phyloP scores from a whole-genome alignment of 2,888 invertebrate genomes.

The Chelonus formosanus region DNA sequence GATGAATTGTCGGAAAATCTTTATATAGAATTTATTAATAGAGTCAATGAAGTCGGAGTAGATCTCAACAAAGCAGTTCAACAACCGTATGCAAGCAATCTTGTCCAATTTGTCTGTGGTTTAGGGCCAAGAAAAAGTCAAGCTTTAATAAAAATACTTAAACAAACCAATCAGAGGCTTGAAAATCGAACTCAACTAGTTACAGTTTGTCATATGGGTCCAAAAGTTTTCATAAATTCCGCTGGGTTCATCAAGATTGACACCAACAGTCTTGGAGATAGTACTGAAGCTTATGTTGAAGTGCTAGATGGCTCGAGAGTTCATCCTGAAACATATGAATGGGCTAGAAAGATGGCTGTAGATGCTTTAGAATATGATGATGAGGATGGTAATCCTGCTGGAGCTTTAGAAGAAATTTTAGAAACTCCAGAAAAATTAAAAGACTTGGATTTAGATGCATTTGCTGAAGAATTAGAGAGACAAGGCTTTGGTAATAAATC shows the following conservation, averaged over 20 bases:
- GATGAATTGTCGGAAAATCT: conserved; percentile 88
- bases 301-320: conserved; percentile 97
- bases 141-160: conserved; percentile 84
- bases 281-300: conserved; percentile 94
- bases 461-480: conserved; percentile 95
- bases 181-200: conserved; percentile 96
- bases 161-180: conserved; percentile 89
- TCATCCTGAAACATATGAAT: conserved; percentile 99
- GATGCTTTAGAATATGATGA: conserved; percentile 99
- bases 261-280: conserved; percentile 91
- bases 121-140: conserved; percentile 95
- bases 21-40: conserved; percentile 89
- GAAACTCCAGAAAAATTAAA: conserved; percentile 93
- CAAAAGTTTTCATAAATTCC: conserved; percentile 98
- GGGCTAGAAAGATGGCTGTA: conserved; percentile 99
- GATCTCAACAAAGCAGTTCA: conserved; percentile 94
- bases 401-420: conserved; percentile 95
- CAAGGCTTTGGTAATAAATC: conserved; percentile 88
- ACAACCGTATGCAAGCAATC: conserved; percentile 84
- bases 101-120: conserved; percentile 97
- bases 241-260: conserved; percentile 99
- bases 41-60: conserved; percentile 97
- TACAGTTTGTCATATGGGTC: conserved; percentile 95
- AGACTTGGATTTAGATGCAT: conserved; percentile 97
- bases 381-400: conserved; percentile 95